These are phyloP conservation scores for Tragelaphus scriptus DNA, from an alignment of 2,113 vertebrate genomes.

Conservation along the genomic window DNA sequence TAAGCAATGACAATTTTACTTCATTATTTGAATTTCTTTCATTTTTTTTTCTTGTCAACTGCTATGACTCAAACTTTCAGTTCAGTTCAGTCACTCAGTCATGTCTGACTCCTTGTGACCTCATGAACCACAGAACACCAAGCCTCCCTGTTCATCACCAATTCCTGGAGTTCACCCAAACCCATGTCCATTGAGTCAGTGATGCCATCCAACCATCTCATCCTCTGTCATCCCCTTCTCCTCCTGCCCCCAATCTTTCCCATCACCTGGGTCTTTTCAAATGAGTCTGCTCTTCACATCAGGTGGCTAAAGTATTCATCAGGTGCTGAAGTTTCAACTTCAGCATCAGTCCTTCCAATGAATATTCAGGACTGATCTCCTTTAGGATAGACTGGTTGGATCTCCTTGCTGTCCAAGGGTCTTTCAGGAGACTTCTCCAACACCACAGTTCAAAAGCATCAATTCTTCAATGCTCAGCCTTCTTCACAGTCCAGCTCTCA, in stretches of 20 bases:
- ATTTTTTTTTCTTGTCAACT: neutral
- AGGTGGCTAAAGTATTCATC: neutral
- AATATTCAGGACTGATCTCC: neutral
- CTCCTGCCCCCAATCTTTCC: neutral
- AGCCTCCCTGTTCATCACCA: too few relatives aligned
- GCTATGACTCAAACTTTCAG: neutral
- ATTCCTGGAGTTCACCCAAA: accelerated
- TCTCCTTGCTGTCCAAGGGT: too few relatives aligned
- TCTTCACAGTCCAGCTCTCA: neutral
- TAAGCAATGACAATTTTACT: neutral
- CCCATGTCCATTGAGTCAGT: neutral
- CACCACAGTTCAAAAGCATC: neutral
- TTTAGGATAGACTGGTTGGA: too few relatives aligned
- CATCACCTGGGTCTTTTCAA: neutral
- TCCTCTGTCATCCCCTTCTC: neutral
- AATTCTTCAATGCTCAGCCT: accelerated
- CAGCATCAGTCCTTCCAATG: neutral
- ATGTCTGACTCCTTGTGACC: too few relatives aligned
- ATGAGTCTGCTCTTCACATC: neutral
- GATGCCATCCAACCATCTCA: neutral
- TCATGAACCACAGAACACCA: too few relatives aligned
- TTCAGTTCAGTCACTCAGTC: neutral
- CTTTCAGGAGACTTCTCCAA: neutral
- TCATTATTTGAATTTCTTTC: neutral
- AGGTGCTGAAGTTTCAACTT: neutral